These are phyloP conservation scores for Novumbra hubbsi DNA, from an alignment of 2,797 vertebrate species.

Conservation along the genomic window DNA sequence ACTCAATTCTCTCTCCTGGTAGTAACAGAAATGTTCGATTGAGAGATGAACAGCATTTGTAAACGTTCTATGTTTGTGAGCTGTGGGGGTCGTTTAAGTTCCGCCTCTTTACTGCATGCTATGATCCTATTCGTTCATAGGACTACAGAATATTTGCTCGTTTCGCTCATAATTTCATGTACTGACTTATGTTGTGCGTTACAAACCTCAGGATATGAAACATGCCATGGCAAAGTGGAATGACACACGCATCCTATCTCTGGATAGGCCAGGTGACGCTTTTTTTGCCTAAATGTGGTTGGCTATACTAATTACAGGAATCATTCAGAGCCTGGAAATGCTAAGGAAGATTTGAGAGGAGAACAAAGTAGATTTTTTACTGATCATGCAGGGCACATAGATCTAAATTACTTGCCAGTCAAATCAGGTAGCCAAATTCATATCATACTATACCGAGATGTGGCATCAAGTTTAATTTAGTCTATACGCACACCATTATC, in stretches of 20 bases:
- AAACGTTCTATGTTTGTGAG: constrained; percentile 24
- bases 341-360: too few species aligned
- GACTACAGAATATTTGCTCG: background rate
- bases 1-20: background rate
- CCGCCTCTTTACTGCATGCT: constrained; percentile 57
- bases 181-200: too few species aligned
- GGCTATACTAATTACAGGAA: too few species aligned
- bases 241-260: too few species aligned
- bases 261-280: too few species aligned
- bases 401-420: background rate
- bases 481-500: too few species aligned
- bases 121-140: background rate
- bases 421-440: background rate
- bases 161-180: background rate
- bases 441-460: background rate
- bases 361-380: too few species aligned
- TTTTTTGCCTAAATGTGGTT: too few species aligned
- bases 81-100: constrained; percentile 55
- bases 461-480: background rate
- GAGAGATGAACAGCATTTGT: constrained; percentile 51
- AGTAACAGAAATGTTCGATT: constrained; percentile 27
- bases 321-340: too few species aligned
- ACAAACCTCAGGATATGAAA: too few species aligned
- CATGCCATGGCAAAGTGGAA: too few species aligned
- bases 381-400: too few species aligned